Evolutionary conservation across 2,888 invertebrate species (phyloP), one percentile per base, ranked within the genome.

Genomic region (Drosophila diplacantha): DNA sequence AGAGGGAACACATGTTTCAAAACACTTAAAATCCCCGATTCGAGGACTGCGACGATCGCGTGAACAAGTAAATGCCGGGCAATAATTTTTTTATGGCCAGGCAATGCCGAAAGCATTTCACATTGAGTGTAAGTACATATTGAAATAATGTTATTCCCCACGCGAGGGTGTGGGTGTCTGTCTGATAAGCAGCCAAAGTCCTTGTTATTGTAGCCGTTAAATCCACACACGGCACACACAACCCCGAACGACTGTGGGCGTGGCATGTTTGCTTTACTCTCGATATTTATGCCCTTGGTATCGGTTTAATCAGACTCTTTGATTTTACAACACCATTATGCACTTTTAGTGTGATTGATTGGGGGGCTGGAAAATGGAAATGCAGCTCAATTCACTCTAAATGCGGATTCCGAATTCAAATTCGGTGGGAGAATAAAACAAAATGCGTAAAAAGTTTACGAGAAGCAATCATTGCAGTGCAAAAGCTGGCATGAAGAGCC

Each of bases 321-420:
- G 47, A 72, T 71, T 82, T 76, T 72, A 80, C 62, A 78, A 51
- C 68, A 47, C 69, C 72, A 65, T 82, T 71, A 41, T 64, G 65
- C 61, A 65, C 74, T 80, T 76, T 82, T 74, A 78, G 74, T 80
- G 74, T 72, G 83, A 82, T 78, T 81, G 77, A 82, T 81, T 77
- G 54, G 43, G 24, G 35, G 38, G 44, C 22, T 54, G 62, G 63
- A 26, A 49, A 20, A 52, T 34, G 53, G 24, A 49, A 69, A 29
- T 54, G 41, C 49, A 61, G 34, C 41, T 44, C 53, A 37, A 31
- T 57, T 44, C 43, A 41, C 51, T 52, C 49, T 35, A 59, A 56
- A 39, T 32, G 44, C n/a, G 62, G 32, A 62, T 46, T 37, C 8
- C 24, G 44, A 44, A 44, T 59, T 58, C 58, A 46, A 59, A 59